Evolutionary conservation across 2,888 invertebrate genomes (phyloP), one percentile per base, ranked within the genome.

Genomic region (Stegana nigrithorax): DNA sequence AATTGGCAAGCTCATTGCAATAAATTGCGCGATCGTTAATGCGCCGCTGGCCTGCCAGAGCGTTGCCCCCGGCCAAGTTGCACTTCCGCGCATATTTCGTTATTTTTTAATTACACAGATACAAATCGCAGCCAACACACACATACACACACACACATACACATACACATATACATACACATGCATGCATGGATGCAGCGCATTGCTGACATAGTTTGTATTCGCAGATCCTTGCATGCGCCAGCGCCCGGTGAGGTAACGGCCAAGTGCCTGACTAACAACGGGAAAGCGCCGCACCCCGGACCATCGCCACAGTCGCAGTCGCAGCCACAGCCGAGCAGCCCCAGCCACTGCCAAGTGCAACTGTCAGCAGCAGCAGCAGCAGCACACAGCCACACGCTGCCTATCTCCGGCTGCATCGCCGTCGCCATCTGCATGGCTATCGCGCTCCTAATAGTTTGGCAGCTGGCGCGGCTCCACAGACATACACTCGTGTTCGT

Each of bases 71-170:
- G 21, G 4, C 4, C n/a, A 19, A 45, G 10, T 36, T 26, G 27
- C 23, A 51, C 19, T 29, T 51, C 14, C 27, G 14, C 17, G 29
- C 27, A 51, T 17, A 29, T 27, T 29, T 51, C 17, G 45, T 45
- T 12, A 26, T 36, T 55, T 51, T 53, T 55, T 55, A 32, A 55
- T 55, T 55, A 32, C 32, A 55, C 12, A 32, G 53, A 55, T 51
- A 55, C 23, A 55, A 32, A 55, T 51, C 27, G 17, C 7, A 2
- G 8, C 10, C 32, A 4, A 2, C 39, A 39, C 17, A n/a, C 5
- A 39, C 2, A n/a, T 39, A 39, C 14, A 39, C 6, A 2, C 12
- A n/a, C 39, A 39, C 14, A 17, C n/a, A 39, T 14, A 39, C 39
- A 39, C 6, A 39, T n/a, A 4, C 2, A 32, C 32, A n/a, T n/a